Conservation (phyloP, 2,797 vertebrate genomes). For the Halcyon chelicuti region DNA sequence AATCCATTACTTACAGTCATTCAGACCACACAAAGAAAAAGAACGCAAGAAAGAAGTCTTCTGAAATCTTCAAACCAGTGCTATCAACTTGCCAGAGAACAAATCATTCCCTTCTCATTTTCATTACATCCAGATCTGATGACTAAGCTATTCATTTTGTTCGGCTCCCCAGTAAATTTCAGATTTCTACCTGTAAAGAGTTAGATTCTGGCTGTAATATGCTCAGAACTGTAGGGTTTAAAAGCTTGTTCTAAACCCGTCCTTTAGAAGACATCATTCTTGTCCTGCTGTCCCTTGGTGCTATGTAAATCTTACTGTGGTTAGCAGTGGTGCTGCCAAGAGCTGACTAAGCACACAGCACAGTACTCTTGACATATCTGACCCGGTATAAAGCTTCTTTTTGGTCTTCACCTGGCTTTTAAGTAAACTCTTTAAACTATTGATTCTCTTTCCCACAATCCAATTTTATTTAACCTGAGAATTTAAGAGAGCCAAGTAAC, state of each 20-base stretch:
- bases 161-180: background rate
- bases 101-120: background rate
- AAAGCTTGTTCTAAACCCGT: background rate
- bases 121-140: background rate
- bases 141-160: background rate
- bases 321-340: background rate
- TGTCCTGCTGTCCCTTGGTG: background rate
- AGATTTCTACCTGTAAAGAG: background rate
- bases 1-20: background rate
- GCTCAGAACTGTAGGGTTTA: background rate
- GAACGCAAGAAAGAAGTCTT: background rate
- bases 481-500: background rate
- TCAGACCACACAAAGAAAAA: background rate
- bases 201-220: background rate
- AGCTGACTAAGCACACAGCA: background rate
- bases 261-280: background rate
- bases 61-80: background rate
- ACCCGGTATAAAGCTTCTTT: background rate
- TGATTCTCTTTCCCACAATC: constrained; percentile 21
- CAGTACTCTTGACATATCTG: accelerated
- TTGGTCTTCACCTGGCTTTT: background rate
- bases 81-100: background rate
- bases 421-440: background rate
- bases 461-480: constrained; percentile 48
- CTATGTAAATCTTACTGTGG: background rate